phyloP scores from a whole-genome alignment of 2,888 invertebrate genomes.

The Spilosoma lubricipeda region DNA sequence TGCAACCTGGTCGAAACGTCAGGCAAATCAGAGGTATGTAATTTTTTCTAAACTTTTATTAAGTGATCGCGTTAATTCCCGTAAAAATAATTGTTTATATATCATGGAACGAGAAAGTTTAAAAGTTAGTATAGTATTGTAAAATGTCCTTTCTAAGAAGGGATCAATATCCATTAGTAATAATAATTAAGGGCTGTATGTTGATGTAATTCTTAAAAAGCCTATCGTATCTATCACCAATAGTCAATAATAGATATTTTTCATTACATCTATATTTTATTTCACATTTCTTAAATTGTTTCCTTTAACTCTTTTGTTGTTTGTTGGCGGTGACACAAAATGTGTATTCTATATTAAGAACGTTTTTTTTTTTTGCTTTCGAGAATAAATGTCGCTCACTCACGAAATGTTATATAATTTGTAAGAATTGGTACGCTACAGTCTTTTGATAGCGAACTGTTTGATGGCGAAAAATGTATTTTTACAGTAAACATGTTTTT shows the following conservation, averaged over 20 bases:
- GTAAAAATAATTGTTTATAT: too few species aligned
- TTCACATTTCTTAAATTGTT: background rate
- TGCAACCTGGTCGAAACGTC: too few species aligned
- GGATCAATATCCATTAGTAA: too few species aligned
- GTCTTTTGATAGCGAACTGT: background rate
- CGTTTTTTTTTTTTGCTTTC: constrained; percentile 1
- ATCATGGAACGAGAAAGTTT: too few species aligned
- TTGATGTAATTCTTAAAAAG: background rate
- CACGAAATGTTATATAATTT: constrained; percentile 11
- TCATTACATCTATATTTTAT: background rate
- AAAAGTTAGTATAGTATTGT: too few species aligned
- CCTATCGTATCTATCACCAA: background rate
- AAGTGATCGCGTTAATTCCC: too few species aligned
- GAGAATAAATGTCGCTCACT: constrained; percentile 7
- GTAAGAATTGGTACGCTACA: background rate
- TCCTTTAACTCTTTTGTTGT: background rate
- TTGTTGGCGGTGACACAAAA: constrained; percentile 5
- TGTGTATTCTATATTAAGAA: constrained; percentile 6
- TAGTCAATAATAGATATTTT: background rate
- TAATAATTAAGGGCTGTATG: too few species aligned
- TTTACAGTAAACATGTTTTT: background rate
- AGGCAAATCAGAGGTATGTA: too few species aligned
- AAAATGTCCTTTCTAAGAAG: too few species aligned
- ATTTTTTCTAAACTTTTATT: too few species aligned
- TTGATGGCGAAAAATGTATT: background rate